Evolutionary conservation across 2,797 vertebrate species (phyloP), one percentile per base, ranked within the genome.

Genomic region (Ctenosaura bakeri): DNA sequence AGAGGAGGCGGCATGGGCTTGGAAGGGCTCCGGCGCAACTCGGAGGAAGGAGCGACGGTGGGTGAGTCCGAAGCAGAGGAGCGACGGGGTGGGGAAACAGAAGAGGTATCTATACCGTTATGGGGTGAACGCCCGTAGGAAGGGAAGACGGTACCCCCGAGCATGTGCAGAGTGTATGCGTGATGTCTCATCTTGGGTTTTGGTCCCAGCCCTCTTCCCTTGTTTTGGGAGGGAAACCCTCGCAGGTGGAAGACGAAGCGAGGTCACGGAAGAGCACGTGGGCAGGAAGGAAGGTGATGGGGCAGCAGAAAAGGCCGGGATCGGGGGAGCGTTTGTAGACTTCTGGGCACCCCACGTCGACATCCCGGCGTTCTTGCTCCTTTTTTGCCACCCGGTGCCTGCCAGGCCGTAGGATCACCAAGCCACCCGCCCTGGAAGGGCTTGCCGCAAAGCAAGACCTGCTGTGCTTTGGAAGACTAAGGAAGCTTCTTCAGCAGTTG

Each of bases 1-100:
- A 6, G 56, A 13, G 14, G 2, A 13, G 20, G 52, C 12, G 59
- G 74, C 46, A 79, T 89, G 88, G 46, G 24, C 54, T 66, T 9
- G 1, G 20, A 18, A 66, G 81, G 82, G 46, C 74, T 10, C 62
- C 38, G 5, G 62, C 4, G 12, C 32, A 50, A 50, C 24, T 56
- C 6, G 80, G 71, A 42, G 71, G 9, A 0, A 20, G 54, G 18
- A 2, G 22, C 20, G 18, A 50, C 50, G 20, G 26, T 32, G 83
- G 88, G 88, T 85, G 83, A 89, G 88, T 84, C 59, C 64, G 56
- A 66, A 14, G 1, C 54, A 22, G 8, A 38, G 52, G 32, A 35
- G 18, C 56, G 16, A 14, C 56, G n/a, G 13, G n/a, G 12, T 26
- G 32, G 64, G 52, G 38, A n/a, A 52, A 2, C 7, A 24, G 1